A percentile compares a stretch with the other conserved stretches of the same genome.
These are phyloP conservation scores for Trematomus bernacchii DNA, from an alignment of 2,797 vertebrate species.

Conservation along the genomic window DNA sequence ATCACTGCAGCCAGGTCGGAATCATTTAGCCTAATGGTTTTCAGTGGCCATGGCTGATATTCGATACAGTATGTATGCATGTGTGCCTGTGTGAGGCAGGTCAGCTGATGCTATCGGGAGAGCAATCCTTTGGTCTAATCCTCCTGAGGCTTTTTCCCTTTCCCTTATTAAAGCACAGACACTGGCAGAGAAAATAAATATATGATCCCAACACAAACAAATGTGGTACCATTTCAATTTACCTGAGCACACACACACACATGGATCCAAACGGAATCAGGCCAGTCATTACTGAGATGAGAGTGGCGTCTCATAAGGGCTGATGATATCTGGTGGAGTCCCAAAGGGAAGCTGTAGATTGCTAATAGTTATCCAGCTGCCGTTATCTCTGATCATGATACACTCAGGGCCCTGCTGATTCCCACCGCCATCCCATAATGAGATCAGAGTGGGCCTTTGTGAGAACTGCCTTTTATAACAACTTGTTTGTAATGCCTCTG, in stretches of 20 bases:
- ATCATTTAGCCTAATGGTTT: slow-evolving; percentile 58
- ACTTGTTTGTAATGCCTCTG: background rate
- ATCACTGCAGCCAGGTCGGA: slow-evolving; percentile 45
- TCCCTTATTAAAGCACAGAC: slow-evolving; percentile 33
- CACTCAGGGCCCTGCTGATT: slow-evolving; percentile 42
- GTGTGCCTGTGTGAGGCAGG: slow-evolving; percentile 14
- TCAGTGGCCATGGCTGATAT: slow-evolving; percentile 34
- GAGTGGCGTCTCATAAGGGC: slow-evolving; percentile 39
- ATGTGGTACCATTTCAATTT: slow-evolving; percentile 37
- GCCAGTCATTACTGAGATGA: slow-evolving; percentile 37
- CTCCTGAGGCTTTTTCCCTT: slow-evolving; percentile 16
- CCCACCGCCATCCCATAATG: slow-evolving; percentile 29
- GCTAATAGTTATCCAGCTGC: slow-evolving; percentile 49
- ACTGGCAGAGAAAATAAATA: background rate
- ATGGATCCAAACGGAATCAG: slow-evolving; percentile 27
- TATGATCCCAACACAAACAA: slow-evolving; percentile 35
- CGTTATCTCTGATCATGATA: slow-evolving; percentile 58
- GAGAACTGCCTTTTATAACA: background rate
- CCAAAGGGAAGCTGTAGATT: slow-evolving; percentile 51
- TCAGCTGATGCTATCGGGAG: slow-evolving; percentile 13
- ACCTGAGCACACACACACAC: slow-evolving; percentile 24
- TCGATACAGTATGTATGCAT: slow-evolving; percentile 32
- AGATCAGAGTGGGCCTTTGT: slow-evolving; percentile 28
- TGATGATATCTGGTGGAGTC: slow-evolving; percentile 53
- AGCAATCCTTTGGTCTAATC: slow-evolving; percentile 26